Conservation (phyloP, 2,797 vertebrate genomes). For the Pristis pectinata region DNA sequence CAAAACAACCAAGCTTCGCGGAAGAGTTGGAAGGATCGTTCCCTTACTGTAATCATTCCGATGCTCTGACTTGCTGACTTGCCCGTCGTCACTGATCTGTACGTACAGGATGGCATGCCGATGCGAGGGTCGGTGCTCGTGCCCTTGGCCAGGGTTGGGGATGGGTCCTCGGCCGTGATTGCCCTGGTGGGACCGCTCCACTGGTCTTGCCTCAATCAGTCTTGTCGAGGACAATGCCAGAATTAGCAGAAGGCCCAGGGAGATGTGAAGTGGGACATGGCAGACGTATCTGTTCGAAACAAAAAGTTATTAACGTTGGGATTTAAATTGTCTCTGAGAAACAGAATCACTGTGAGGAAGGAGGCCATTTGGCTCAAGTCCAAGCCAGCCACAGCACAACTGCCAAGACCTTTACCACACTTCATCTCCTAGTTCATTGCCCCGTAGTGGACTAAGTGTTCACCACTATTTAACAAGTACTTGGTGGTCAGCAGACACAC, state of each 20-base stretch:
- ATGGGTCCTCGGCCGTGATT: background rate
- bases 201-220: background rate
- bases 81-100: background rate
- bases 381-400: no score
- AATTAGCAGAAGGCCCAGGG: background rate
- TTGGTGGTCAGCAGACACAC: no score
- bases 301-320: background rate
- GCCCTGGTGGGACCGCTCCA: background rate
- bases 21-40: background rate
- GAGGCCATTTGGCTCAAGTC: no score
- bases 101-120: background rate
- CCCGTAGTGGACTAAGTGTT: no score
- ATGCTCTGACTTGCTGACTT: background rate
- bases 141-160: background rate
- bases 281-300: background rate
- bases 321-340: background rate
- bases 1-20: background rate
- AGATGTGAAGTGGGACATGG: background rate
- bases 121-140: background rate
- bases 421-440: no score
- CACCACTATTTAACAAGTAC: no score
- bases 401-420: no score
- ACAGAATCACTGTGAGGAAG: no score
- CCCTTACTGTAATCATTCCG: slow-evolving; percentile 23
- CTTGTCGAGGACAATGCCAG: background rate